Percentiles rank a stretch among this genome's conserved stretches.
Conservation (phyloP, 2,888 invertebrate species). For the Kryphioiulus occultus region DNA sequence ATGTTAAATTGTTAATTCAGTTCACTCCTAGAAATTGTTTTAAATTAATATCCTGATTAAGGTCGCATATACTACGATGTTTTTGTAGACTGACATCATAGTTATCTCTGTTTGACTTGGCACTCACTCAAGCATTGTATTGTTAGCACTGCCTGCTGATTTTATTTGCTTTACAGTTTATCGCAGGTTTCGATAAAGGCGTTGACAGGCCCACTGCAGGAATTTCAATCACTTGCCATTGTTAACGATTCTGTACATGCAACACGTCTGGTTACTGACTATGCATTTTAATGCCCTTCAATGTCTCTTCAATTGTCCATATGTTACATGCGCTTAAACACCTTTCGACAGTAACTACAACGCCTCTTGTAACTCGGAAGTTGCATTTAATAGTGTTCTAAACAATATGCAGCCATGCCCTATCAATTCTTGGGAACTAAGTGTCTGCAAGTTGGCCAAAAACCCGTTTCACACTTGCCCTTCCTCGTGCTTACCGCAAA, state of each 20-base stretch:
- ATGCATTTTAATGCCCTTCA: neutral
- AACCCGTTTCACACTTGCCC: constrained; percentile 23
- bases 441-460: neutral
- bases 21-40: too few species aligned
- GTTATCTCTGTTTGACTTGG: neutral
- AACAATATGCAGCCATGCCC: neutral
- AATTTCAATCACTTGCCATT: neutral
- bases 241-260: neutral
- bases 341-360: neutral
- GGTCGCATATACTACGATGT: neutral
- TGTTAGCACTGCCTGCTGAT: neutral
- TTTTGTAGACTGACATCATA: constrained; percentile 29
- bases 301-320: neutral
- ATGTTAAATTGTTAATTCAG: too few species aligned
- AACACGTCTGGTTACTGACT: neutral
- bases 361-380: neutral
- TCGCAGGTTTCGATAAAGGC: neutral
- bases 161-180: neutral
- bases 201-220: constrained; percentile 6
- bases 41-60: neutral
- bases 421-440: neutral
- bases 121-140: constrained; percentile 22
- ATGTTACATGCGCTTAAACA: neutral
- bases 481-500: constrained; percentile 26
- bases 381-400: neutral